Evolutionary conservation across 92 coral and sea anemone genomes (phyloP).

Genomic region (Ricordea florida): DNA sequence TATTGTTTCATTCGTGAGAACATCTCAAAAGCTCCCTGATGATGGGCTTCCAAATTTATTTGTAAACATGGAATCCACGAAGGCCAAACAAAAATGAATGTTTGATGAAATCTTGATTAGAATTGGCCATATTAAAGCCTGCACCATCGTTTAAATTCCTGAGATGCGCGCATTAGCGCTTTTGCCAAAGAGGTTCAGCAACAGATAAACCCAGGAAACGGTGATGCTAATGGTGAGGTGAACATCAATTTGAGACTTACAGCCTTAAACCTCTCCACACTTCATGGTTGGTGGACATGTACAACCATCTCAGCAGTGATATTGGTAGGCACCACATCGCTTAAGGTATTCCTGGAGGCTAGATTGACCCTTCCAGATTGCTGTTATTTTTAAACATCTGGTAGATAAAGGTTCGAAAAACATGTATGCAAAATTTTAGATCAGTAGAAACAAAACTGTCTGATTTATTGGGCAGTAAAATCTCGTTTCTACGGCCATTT

Average conservation of each 20-base stretch:
- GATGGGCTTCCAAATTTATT: slow-evolving; percentile 50
- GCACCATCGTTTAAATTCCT: neutral
- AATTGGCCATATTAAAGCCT: neutral
- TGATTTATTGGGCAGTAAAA: too few relatives aligned
- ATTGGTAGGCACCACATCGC: slow-evolving; percentile 24
- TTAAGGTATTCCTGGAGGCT: too few relatives aligned
- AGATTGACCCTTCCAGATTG: too few relatives aligned
- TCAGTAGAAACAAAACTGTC: too few relatives aligned
- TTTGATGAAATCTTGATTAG: slow-evolving; percentile 2
- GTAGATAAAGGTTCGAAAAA: too few relatives aligned
- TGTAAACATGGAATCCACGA: slow-evolving; percentile 46
- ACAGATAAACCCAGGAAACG: slow-evolving; percentile 26
- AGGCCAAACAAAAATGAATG: slow-evolving; percentile 46
- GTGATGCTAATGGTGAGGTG: slow-evolving; percentile 4
- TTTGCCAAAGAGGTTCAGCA: slow-evolving; percentile 15
- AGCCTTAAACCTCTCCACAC: slow-evolving; percentile 51
- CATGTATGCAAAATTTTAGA: too few relatives aligned
- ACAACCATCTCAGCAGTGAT: slow-evolving; percentile 38
- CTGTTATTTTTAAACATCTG: too few relatives aligned
- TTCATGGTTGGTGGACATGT: slow-evolving; percentile 44
- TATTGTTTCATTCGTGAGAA: slow-evolving; percentile 51
- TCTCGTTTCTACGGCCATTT: too few relatives aligned
- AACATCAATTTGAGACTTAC: slow-evolving; percentile 42
- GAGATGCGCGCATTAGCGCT: neutral
- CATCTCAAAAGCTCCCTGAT: slow-evolving; percentile 38